A percentile compares a stretch with the other conserved stretches of the same genome.
phyloP scores from a whole-genome alignment of 1,140 invertebrate species.

The Drosophila ercepeae region DNA sequence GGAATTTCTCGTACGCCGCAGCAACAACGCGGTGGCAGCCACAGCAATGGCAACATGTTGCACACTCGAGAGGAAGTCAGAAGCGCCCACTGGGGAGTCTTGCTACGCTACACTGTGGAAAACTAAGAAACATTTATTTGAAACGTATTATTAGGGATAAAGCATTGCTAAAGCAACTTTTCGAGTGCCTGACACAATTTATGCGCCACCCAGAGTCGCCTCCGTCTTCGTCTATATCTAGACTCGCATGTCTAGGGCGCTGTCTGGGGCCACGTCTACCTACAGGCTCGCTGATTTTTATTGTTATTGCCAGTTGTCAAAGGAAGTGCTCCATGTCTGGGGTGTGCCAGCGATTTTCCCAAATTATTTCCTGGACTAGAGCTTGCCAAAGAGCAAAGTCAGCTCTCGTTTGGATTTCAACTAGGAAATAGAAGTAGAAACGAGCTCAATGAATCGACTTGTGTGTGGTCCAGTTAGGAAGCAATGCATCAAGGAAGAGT shows the following conservation, averaged over 20 bases:
- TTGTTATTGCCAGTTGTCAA: constrained; percentile 82
- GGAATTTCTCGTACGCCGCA: constrained; percentile 59
- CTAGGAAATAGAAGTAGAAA: constrained; percentile 16
- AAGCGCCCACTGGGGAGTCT: constrained; percentile 9
- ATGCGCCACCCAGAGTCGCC: constrained; percentile 36
- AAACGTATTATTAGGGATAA: no score
- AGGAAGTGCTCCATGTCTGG: constrained; percentile 60
- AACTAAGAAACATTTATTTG: no score
- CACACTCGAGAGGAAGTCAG: constrained; percentile 61
- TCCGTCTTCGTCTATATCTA: constrained; percentile 23
- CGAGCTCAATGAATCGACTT: not conserved
- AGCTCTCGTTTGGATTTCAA: no score
- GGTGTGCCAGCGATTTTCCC: constrained; percentile 57
- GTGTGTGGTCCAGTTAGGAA: constrained; percentile 55
- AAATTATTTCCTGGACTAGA: constrained; percentile 70
- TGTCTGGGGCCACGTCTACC: constrained; percentile 52
- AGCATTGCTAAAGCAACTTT: not conserved
- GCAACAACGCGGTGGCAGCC: constrained; percentile 18
- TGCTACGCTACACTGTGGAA: constrained; percentile 7
- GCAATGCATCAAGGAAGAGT: not conserved
- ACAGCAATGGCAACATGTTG: constrained; percentile 72
- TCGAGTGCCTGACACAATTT: constrained; percentile 35
- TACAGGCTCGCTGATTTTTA: constrained; percentile 78
- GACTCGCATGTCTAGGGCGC: constrained; percentile 19
- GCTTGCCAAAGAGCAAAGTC: constrained; percentile 24